Evolutionary conservation across 2,888 invertebrate species (phyloP).

Genomic region (Endotricha flammealis): DNA sequence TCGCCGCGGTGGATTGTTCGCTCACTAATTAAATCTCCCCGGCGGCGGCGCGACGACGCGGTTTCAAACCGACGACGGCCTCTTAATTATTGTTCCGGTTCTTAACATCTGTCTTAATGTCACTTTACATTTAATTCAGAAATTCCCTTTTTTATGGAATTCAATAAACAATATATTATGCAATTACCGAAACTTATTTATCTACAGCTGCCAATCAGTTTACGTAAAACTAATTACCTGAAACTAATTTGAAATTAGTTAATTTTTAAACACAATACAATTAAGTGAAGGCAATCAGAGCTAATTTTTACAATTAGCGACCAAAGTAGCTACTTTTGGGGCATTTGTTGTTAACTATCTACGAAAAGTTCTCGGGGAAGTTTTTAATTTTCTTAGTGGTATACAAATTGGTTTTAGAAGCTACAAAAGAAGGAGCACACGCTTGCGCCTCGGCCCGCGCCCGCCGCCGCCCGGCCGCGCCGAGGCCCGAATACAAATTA

Average conservation of each 20-base stretch:
- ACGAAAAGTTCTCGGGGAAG: constrained; percentile 44
- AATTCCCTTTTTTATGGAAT: no score
- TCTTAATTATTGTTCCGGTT: constrained; percentile 75
- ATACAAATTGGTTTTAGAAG: constrained; percentile 71
- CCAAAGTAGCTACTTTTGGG: constrained; percentile 29
- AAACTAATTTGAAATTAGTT: no score
- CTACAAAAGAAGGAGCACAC: constrained; percentile 60
- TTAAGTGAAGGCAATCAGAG: no score
- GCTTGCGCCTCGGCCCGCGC: constrained; percentile 43
- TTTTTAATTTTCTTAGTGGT: constrained; percentile 70
- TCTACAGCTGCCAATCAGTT: no score
- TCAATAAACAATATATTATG: no score
- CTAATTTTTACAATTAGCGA: constrained; percentile 19
- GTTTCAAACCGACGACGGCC: constrained; percentile 72
- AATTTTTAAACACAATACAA: no score
- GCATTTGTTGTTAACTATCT: constrained; percentile 47
- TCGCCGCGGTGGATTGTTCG: constrained; percentile 46
- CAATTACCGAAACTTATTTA: no score
- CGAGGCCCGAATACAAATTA: constrained; percentile 70
- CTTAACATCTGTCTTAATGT: constrained; percentile 76
- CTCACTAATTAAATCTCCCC: constrained; percentile 75
- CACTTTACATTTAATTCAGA: constrained; percentile 67
- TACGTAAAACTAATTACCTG: no score
- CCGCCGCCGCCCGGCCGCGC: constrained; percentile 40
- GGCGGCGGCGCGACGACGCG: constrained; percentile 65